A percentile compares a stretch with the other conserved stretches of the same genome.
These are phyloP conservation scores for Panthera tigris DNA, from an alignment of 2,113 vertebrate genomes.

Conservation along the genomic window DNA sequence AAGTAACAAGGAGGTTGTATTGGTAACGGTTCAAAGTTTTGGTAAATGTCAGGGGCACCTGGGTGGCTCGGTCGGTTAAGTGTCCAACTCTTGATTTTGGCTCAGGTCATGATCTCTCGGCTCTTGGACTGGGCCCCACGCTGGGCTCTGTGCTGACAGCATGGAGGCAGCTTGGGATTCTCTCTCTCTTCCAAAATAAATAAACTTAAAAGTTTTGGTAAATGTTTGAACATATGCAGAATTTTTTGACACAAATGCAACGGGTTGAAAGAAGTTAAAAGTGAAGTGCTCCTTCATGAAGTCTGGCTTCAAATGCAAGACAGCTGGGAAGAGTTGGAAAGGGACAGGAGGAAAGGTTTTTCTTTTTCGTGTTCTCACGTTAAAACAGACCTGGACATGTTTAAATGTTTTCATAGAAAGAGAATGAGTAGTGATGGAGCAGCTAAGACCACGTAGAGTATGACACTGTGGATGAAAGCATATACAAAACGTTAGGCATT, in stretches of 20 bases:
- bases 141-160: too few species aligned
- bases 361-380: constrained; percentile 7
- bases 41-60: neutral
- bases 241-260: neutral
- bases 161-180: too few species aligned
- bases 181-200: too few species aligned
- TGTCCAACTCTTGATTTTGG: too few species aligned
- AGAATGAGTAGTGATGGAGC: neutral
- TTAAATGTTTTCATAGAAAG: neutral
- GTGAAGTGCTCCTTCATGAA: neutral
- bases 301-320: constrained; percentile 4
- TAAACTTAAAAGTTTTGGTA: neutral
- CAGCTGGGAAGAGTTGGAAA: neutral
- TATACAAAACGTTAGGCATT: neutral
- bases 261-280: neutral
- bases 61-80: too few species aligned
- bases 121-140: too few species aligned
- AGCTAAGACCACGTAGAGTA: neutral
- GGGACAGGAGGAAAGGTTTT: neutral
- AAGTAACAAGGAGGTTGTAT: neutral
- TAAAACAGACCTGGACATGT: neutral
- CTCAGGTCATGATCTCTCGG: too few species aligned
- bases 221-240: neutral
- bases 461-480: neutral
- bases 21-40: neutral